A percentile compares a stretch with the other conserved stretches of the same genome.
These are phyloP conservation scores for Neosilurus mollespiculum DNA, from an alignment of 2,797 vertebrate species.

Conservation along the genomic window DNA sequence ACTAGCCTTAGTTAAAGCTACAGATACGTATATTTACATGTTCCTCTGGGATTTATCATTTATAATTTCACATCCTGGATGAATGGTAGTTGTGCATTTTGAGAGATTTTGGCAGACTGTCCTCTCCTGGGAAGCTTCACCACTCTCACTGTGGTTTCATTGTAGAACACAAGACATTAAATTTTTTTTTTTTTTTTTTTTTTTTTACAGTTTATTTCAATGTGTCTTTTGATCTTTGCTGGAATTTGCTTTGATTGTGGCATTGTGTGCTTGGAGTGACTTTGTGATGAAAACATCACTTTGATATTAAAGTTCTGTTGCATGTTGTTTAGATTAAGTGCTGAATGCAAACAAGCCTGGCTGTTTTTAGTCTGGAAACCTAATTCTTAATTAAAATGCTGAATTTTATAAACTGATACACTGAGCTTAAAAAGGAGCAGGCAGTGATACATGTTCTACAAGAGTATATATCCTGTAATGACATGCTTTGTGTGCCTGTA, in stretches of 20 bases:
- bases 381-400: background rate
- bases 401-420: background rate
- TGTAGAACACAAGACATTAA: background rate
- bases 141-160: slow-evolving; percentile 19
- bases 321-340: background rate
- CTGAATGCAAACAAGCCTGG: background rate
- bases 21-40: background rate
- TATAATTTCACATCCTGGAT: background rate
- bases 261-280: background rate
- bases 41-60: background rate
- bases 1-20: background rate
- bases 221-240: background rate
- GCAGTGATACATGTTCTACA: background rate
- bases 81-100: slow-evolving; percentile 1
- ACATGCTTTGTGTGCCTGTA: background rate
- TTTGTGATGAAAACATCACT: background rate
- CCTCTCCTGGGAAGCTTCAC: background rate
- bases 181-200: background rate
- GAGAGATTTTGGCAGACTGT: slow-evolving; percentile 13
- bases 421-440: background rate
- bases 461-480: background rate
- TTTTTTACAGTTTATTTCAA: background rate
- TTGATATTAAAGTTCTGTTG: background rate
- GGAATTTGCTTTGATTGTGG: background rate
- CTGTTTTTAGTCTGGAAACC: background rate